Base-by-base conservation (phyloP, 2,797 vertebrate species). In the Simalia tracyae region DNA sequence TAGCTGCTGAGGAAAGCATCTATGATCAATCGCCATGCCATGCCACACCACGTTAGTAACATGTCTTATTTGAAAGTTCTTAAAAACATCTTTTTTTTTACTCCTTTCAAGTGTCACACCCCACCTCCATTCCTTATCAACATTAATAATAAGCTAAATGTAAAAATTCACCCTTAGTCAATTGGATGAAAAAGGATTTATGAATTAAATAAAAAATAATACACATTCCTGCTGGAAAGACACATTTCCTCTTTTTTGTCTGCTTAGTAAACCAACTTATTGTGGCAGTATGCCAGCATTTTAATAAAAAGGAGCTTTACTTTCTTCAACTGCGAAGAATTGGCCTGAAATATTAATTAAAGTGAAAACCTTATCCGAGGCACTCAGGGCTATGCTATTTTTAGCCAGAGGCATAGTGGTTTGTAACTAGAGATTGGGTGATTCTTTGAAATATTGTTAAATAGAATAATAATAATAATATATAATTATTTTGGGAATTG, bases 231-330 rank as follows among this genome's bases (percentile, higher is more conserved):
- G 94, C 92, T 94, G 95, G 93, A 94, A 97, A 96, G 94, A 92
- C 87, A 93, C 94, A 95, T 96, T 97, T 81, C 91, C 91, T 92
- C 54, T 42, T 94, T 68, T 89, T n/a, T 56, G 90, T 0, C 0
- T 94, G 64, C 95, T 97, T 93, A 93, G 95, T 97, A 97, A 97
- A 96, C 95, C 91, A 95, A 81, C 95, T 92, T 97, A 97, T 95
- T 86, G 89, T 97, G 97, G 97, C 97, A 96, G 92, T 89, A 95
- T 95, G 96, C 97, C 97, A 97, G 95, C 85, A 54, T 63, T 92
- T 96, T 97, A 96, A 97, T 98, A 97, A 98, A 97, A 97, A 95
- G 94, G 56, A 91, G 93, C 93, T 96, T 98, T 96, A 92, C 97
- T 96, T 96, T 96, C 90, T 94, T 95, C 97, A 97, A 96, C 94